Evolutionary conservation across 1,140 invertebrate species (phyloP), one percentile per base, ranked within the genome.

Genomic region (Cepaea nemoralis): DNA sequence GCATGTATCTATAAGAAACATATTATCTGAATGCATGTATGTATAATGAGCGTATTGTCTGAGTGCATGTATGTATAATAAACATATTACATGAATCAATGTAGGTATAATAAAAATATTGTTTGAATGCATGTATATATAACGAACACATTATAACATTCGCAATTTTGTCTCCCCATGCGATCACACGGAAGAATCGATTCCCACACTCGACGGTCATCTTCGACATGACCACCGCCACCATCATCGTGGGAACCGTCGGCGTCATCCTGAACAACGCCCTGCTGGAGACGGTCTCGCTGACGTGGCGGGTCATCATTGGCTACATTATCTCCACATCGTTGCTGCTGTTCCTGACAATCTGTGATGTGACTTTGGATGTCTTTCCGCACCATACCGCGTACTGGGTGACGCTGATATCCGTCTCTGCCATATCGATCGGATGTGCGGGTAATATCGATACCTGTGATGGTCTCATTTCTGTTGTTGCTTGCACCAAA

Each of bases 151-250:
- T n/a, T n/a, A n/a, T n/a, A n/a, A n/a, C n/a, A n/a, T n/a, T n/a
- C n/a, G n/a, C n/a, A n/a, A n/a, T n/a, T n/a, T n/a, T n/a, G n/a
- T n/a, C n/a, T n/a, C n/a, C n/a, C n/a, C n/a, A n/a, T n/a, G n/a
- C n/a, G n/a, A n/a, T n/a, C n/a, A n/a, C 8, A 45, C 19, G 8
- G 19, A 45, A 76, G 45, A 76, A 59, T 45, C 93, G 95, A 69
- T 98, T 96, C 91, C 96, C 96, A 0, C 94, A 94, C 24, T 94
- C 95, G 0, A 95, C 95, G 0, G 96, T 98, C 77, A 94, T 97
- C 83, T 96, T 97, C 90, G 96, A 97, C 90, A 97, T 98, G 95
- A 96, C 95, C 24, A 93, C 96, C 45, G 95, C 97, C 37, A 97
- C 97, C 89, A 97, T 97, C 83, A 93, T 95, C 19, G 94, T 96